Conservation (phyloP, 92 coral and sea anemone species). For the Paramuricea clavata region DNA sequence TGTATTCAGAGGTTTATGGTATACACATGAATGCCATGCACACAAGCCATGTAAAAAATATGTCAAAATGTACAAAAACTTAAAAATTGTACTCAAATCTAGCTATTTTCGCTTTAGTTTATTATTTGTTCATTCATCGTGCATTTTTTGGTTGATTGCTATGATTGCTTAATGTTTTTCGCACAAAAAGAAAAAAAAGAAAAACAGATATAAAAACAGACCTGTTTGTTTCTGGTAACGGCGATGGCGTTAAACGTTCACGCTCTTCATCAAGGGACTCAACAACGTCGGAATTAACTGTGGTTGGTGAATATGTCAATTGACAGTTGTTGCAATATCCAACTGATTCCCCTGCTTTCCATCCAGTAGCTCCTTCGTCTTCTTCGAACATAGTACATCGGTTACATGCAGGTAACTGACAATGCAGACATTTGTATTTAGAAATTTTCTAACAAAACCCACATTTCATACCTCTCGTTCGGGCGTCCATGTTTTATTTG, state of each 20-base stretch:
- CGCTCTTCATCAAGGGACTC: background rate
- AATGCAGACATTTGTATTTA: slow-evolving; percentile 19
- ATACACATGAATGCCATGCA: too few relatives aligned
- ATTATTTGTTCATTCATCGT: too few relatives aligned
- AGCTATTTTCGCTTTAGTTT: too few relatives aligned
- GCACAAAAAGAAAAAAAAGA: too few relatives aligned
- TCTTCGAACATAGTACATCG: slow-evolving; percentile 36
- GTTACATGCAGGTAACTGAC: slow-evolving; percentile 17
- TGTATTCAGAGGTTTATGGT: too few relatives aligned
- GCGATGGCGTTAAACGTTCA: slow-evolving; percentile 4
- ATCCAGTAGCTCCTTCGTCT: slow-evolving; percentile 15
- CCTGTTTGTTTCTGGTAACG: background rate
- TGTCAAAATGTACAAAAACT: too few relatives aligned
- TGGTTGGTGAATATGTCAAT: background rate
- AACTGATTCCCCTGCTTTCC: slow-evolving; percentile 27
- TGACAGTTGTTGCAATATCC: slow-evolving; percentile 11
- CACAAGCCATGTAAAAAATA: too few relatives aligned
- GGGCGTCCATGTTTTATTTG: too few relatives aligned
- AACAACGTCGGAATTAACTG: slow-evolving; percentile 1
- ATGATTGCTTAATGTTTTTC: too few relatives aligned
- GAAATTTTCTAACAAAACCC: slow-evolving; percentile 19
- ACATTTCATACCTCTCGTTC: too few relatives aligned
- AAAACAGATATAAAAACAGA: background rate
- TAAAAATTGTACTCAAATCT: too few relatives aligned
- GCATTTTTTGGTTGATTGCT: too few relatives aligned